A percentile compares a stretch with the other conserved stretches of the same genome.
phyloP scores from a whole-genome alignment of 2,888 invertebrate genomes.

The Latrodectus elegans region DNA sequence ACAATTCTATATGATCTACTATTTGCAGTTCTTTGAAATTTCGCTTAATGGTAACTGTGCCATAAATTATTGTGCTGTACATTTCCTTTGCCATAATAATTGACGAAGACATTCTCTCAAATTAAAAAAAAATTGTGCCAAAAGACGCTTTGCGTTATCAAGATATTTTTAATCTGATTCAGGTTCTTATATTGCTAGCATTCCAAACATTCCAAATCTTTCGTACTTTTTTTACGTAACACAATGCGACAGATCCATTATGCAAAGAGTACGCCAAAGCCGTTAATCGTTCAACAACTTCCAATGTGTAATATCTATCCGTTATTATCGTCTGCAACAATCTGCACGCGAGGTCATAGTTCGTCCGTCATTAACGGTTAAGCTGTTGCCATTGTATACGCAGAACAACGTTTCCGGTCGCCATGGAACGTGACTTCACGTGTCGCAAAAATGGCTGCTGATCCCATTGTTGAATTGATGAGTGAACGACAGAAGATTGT shows the following conservation, averaged over 20 bases:
- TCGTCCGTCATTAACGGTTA: conserved; percentile 46
- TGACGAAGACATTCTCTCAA: too few species aligned
- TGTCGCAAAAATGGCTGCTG: conserved; percentile 15
- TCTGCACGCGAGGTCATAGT: conserved; percentile 57
- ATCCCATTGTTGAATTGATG: conserved; percentile 19
- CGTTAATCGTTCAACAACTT: conserved; percentile 36
- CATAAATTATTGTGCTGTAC: too few species aligned
- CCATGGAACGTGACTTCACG: conserved; percentile 44
- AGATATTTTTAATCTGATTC: background rate
- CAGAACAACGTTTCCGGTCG: conserved; percentile 35
- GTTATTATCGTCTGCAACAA: conserved; percentile 27
- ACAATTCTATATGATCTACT: too few species aligned
- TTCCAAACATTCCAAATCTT: background rate
- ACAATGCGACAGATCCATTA: conserved; percentile 41
- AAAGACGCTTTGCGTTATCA: background rate
- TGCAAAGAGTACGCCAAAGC: conserved; percentile 16
- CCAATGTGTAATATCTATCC: background rate
- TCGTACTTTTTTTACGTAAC: background rate
- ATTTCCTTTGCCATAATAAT: too few species aligned
- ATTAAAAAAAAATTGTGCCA: too few species aligned
- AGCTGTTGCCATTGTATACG: conserved; percentile 41
- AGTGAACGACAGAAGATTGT: background rate
- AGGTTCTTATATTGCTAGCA: background rate
- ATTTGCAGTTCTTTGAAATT: too few species aligned
- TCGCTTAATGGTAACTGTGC: too few species aligned